Evolutionary conservation across 1,140 invertebrate genomes (phyloP), one percentile per base, ranked within the genome.

Genomic region (Habropoda laboriosa): DNA sequence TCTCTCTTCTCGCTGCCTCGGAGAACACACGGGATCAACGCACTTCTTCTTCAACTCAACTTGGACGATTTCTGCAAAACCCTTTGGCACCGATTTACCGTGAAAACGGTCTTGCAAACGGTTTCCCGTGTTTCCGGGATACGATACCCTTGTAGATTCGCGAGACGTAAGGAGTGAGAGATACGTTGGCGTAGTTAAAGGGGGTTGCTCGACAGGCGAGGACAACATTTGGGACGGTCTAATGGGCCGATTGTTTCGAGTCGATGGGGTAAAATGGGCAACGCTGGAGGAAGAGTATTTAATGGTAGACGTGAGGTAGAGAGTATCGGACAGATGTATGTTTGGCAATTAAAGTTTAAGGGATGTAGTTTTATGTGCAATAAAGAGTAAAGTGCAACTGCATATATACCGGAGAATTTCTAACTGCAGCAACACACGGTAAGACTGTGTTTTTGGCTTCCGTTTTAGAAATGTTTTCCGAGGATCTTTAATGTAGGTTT

Each of bases 21-120:
- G 47, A n/a, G 3, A 47, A 30, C 5, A 6, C 73, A 75, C 58
- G 79, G 68, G 82, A 85, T 86, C 84, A 77, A 85, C 74, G 83
- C 67, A 84, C 83, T 85, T 77, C 47, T n/a, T 21, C 63, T 24
- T 18, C 51, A 12, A 21, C 18, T 30, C 16, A 32, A 47, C 42
- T 67, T 67, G 18, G 3, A n/a, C 42, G 35, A n/a, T 63, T 42
- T 60, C 4, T 35, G 47, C 12, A 40, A 83, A 57, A 64, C 57
- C 81, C 57, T 63, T 53, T 70, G 16, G 24, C 64, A 63, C 61
- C 68, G 75, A 83, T 70, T 82, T 49, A 55, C 63, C 74, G 38
- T 58, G 40, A 76, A 66, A 64, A 67, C 49, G 27, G 5, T n/a
- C 27, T 4, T 0, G 6, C 12, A 27, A 18, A n/a, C n/a, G 21